These are phyloP conservation scores for Cranoglanis bouderius DNA, from an alignment of 2,113 vertebrate species.

Conservation along the genomic window DNA sequence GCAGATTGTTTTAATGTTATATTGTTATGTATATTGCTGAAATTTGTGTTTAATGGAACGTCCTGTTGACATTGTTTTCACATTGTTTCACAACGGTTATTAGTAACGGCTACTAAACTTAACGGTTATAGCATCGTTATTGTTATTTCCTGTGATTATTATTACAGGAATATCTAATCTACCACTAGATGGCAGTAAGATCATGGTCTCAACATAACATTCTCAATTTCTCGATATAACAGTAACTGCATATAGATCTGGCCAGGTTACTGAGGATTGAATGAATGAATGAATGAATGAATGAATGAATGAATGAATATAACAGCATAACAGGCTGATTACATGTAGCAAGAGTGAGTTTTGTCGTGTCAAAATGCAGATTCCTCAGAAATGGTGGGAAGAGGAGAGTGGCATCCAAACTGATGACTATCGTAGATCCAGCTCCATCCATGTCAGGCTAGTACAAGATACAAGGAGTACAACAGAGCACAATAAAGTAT, in stretches of 20 bases:
- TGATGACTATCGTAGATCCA: too few species aligned
- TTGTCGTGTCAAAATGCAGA: not conserved
- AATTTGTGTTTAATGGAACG: too few species aligned
- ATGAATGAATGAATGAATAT: not conserved
- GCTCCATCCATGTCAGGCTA: too few species aligned
- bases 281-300: not conserved
- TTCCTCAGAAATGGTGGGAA: too few species aligned
- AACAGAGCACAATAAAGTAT: too few species aligned
- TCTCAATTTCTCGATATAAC: not conserved
- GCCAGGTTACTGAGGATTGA: not conserved
- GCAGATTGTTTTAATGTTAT: too few species aligned
- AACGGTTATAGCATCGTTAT: not conserved
- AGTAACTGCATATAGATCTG: not conserved
- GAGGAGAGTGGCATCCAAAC: too few species aligned
- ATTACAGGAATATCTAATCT: not conserved
- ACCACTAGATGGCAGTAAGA: conserved; percentile 45
- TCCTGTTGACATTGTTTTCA: not conserved
- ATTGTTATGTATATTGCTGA: too few species aligned
- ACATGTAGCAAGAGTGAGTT: not conserved
- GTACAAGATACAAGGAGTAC: too few species aligned
- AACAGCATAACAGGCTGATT: not conserved
- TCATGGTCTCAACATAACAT: not conserved
- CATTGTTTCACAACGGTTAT: too few species aligned
- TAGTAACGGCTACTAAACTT: too few species aligned
- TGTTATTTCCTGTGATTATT: not conserved